Conservation (phyloP, 2,113 vertebrate genomes). For the Petrocephalus zakoni region DNA sequence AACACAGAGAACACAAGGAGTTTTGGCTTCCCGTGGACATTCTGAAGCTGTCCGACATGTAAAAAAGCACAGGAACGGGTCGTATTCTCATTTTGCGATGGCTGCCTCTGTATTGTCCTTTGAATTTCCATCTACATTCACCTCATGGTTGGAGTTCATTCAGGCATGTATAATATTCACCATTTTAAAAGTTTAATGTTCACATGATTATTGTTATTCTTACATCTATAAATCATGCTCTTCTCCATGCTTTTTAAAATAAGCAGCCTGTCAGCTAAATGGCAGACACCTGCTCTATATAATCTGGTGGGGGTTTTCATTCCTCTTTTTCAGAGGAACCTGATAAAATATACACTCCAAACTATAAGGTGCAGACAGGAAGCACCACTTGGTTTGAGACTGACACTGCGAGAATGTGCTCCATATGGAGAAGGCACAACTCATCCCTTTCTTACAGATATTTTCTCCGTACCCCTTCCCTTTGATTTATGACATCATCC, state of each 20-base stretch:
- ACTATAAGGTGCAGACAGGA: constrained; percentile 20
- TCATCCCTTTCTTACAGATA: not conserved
- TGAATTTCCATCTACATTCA: not conserved
- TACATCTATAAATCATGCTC: constrained; percentile 23
- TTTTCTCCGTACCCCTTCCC: not conserved
- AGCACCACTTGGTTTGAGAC: constrained; percentile 9
- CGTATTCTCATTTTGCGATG: not conserved
- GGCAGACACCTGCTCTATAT: constrained; percentile 23
- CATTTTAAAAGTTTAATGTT: constrained; percentile 29
- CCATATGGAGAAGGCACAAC: constrained; percentile 18
- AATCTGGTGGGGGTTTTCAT: constrained; percentile 1
- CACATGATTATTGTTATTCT: constrained; percentile 22
- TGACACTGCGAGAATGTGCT: constrained; percentile 9
- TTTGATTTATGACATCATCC: constrained; percentile 25
- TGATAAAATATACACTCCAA: constrained; percentile 12
- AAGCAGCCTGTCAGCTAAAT: constrained; percentile 27
- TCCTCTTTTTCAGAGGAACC: constrained; percentile 8
- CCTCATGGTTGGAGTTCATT: constrained; percentile 9
- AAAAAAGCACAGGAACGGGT: not conserved
- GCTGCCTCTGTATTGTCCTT: not conserved
- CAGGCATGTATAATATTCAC: constrained; percentile 22
- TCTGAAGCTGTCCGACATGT: constrained; percentile 9
- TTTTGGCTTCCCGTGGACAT: not conserved
- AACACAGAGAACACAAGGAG: not conserved
- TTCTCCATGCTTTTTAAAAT: constrained; percentile 19